Evolutionary conservation across 2,888 invertebrate genomes (phyloP).

Genomic region (Drosophila flavopinicola): DNA sequence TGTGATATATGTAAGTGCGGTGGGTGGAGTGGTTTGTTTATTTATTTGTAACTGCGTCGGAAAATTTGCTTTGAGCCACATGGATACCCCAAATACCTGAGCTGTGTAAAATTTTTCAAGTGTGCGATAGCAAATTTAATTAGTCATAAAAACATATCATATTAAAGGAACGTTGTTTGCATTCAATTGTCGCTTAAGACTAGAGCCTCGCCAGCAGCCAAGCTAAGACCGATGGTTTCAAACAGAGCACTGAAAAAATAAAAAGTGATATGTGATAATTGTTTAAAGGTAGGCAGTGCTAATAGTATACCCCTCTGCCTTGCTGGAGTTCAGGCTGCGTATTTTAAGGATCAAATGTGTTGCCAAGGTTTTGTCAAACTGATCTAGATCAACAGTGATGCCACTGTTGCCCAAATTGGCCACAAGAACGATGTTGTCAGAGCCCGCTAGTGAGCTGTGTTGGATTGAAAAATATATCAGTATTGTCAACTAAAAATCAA

Average conservation of each 20-base stretch:
- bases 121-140: constrained; percentile 38
- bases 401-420: constrained; percentile 67
- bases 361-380: constrained; percentile 60
- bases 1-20: constrained; percentile 13
- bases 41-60: constrained; percentile 58
- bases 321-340: constrained; percentile 55
- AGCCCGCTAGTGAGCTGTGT: constrained; percentile 55
- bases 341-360: constrained; percentile 40
- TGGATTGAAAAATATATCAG: not conserved
- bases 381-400: constrained; percentile 53
- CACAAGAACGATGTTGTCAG: constrained; percentile 59
- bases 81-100: constrained; percentile 21
- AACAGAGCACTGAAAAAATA: constrained; percentile 34
- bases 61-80: constrained; percentile 55
- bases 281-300: not conserved
- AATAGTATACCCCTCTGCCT: constrained; percentile 46
- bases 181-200: constrained; percentile 47
- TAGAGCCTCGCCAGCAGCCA: constrained; percentile 65
- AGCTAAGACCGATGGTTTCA: constrained; percentile 36
- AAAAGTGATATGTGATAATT: not conserved
- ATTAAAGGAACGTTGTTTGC: constrained; percentile 10
- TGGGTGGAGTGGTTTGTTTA: constrained; percentile 56
- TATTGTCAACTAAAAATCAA: not conserved
- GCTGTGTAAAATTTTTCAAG: constrained; percentile 16
- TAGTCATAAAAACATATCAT: constrained; percentile 30